Conservation (phyloP, 2,797 vertebrate genomes). For the Xenentodon cancila region DNA sequence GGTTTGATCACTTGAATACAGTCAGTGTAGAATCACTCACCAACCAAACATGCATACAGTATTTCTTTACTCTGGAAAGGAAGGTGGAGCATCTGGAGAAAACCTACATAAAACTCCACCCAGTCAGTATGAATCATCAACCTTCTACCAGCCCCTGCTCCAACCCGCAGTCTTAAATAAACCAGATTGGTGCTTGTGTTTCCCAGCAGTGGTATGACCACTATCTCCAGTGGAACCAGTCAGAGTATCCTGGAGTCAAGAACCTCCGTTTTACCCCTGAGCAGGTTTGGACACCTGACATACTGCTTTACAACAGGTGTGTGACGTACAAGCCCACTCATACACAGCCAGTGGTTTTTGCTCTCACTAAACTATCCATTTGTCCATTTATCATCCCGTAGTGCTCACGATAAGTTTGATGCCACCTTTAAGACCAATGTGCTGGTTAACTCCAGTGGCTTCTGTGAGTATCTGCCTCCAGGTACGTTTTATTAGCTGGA, state of each 20-base stretch:
- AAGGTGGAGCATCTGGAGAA: no score
- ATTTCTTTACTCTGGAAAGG: no score
- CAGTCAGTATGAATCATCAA: no score
- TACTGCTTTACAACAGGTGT: conserved; percentile 87
- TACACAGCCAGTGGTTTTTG: not conserved
- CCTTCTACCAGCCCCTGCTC: no score
- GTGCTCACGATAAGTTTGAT: conserved; percentile 86
- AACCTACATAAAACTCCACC: no score
- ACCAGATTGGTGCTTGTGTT: conserved; percentile 26
- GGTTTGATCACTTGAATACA: no score
- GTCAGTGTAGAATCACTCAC: no score
- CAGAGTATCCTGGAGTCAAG: conserved; percentile 85
- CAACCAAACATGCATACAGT: no score
- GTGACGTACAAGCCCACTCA: not conserved
- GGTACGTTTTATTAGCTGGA: conserved; percentile 62
- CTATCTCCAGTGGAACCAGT: conserved; percentile 87
- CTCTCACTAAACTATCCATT: conserved; percentile 12
- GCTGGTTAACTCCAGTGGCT: conserved; percentile 85
- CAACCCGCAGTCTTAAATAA: not conserved
- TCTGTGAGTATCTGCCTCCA: conserved; percentile 86
- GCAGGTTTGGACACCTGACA: conserved; percentile 87
- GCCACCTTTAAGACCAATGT: conserved; percentile 86
- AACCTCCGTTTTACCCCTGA: conserved; percentile 84
- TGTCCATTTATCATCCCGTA: conserved; percentile 52
- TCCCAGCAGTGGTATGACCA: conserved; percentile 86